Evolutionary conservation across 2,888 invertebrate species (phyloP), one percentile per base, ranked within the genome.

Genomic region (Eupithecia exiguata): DNA sequence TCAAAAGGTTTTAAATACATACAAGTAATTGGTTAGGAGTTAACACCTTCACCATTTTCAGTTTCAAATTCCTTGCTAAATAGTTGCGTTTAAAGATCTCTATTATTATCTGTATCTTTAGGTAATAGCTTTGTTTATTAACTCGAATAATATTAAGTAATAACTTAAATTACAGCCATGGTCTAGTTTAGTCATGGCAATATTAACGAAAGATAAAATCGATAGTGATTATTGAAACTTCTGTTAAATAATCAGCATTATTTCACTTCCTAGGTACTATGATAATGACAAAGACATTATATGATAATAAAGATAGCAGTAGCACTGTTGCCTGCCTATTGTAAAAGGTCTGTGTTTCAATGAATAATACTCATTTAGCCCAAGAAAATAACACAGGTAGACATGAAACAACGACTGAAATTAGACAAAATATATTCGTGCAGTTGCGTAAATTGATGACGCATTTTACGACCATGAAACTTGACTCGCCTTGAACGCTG

Each of bases 401-500:
- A 38, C 35, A 38, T 38, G 5, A 43, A 66, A 66, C 40, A 65
- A 63, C 36, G 10, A 14, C 65, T 40, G 40, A 38, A 66, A 66
- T 66, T 66, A 43, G 66, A 66, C 35, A 35, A 62, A 40, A 40
- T 66, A 65, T 65, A 66, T 66, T 43, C 40, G 40, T 43, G n/a
- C n/a, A 38, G 21, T 61, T 61, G 66, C 66, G 66, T 66, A 66
- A 66, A 66, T 66, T 16, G 61, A 69, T 69, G 69, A 69, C 69
- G 69, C 69, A 61, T 21, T 30, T 58, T 61, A 2, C 38, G 40
- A 10, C 69, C 69, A 30, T 40, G 61, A 61, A n/a, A 38, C 58
- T 69, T 58, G 69, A 61, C 69, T 69, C 5, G 40, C 70, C 63
- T 70, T 70, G 70, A 70, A 70, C 46, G 43, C 21, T 69, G 62